Evolutionary conservation across 2,113 vertebrate species (phyloP).

Genomic region (Pygoscelis antarcticus): DNA sequence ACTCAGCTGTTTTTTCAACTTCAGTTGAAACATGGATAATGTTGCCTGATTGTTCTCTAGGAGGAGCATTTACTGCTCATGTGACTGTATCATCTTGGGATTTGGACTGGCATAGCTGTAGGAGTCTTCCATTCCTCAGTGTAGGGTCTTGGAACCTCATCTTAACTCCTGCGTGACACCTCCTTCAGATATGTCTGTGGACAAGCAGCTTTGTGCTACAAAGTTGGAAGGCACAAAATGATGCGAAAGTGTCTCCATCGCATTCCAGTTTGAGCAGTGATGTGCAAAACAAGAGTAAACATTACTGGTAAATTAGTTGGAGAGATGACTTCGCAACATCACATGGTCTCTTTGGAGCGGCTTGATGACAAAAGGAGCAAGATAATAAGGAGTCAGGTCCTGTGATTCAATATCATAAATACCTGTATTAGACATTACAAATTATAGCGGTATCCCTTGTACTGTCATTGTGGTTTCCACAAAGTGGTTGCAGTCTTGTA

Average conservation of each 20-base stretch:
- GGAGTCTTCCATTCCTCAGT: not conserved
- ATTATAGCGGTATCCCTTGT: not conserved
- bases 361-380: not conserved
- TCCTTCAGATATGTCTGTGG: not conserved
- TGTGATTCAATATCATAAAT: not conserved
- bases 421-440: not conserved
- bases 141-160: not conserved
- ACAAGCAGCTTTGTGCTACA: not conserved
- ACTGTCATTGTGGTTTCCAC: not conserved
- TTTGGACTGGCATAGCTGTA: not conserved
- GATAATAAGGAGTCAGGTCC: not conserved
- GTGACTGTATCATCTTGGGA: not conserved
- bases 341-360: not conserved
- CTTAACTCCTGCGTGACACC: not conserved
- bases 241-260: not conserved
- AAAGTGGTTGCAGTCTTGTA: not conserved
- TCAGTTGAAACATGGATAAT: not conserved
- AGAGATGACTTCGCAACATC: not conserved
- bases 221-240: not conserved
- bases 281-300: not conserved
- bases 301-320: not conserved
- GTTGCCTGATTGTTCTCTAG: not conserved
- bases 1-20: not conserved
- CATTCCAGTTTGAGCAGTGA: not conserved
- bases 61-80: not conserved